These are phyloP conservation scores for Aphaenogaster ashmeadi DNA, from an alignment of 1,140 invertebrate species.

Conservation along the genomic window DNA sequence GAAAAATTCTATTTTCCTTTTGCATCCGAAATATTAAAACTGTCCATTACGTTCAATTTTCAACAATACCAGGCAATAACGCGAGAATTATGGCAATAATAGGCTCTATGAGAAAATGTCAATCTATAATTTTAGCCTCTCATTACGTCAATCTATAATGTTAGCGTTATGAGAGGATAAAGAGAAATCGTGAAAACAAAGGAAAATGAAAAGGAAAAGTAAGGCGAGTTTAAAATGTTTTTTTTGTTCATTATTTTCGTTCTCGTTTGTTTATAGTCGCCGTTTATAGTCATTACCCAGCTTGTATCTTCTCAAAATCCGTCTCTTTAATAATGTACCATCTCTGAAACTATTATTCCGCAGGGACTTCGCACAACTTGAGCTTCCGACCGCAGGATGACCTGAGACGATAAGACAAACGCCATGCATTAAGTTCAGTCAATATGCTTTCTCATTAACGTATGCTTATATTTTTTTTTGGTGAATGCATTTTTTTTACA, in stretches of 20 bases:
- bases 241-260: neutral
- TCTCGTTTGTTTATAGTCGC: conserved; percentile 16
- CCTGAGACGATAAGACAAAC: conserved; percentile 61
- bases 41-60: neutral
- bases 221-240: conserved; percentile 18
- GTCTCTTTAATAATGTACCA: conserved; percentile 72
- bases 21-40: neutral
- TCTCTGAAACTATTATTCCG: conserved; percentile 65
- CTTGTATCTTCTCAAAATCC: conserved; percentile 40
- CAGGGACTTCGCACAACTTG: conserved; percentile 66
- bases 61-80: neutral
- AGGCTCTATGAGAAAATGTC: neutral
- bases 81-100: neutral
- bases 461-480: conserved; percentile 39
- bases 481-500: neutral
- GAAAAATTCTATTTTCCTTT: conserved; percentile 5
- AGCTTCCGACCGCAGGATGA: conserved; percentile 18
- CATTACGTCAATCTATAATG: neutral
- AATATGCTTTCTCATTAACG: conserved; percentile 64
- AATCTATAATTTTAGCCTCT: neutral
- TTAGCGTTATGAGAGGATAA: neutral
- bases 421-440: neutral
- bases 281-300: conserved; percentile 1
- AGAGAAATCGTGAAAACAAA: neutral
- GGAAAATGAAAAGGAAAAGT: neutral